Evolutionary conservation across 2,113 vertebrate species (phyloP).

Genomic region (Callospermophilus lateralis): DNA sequence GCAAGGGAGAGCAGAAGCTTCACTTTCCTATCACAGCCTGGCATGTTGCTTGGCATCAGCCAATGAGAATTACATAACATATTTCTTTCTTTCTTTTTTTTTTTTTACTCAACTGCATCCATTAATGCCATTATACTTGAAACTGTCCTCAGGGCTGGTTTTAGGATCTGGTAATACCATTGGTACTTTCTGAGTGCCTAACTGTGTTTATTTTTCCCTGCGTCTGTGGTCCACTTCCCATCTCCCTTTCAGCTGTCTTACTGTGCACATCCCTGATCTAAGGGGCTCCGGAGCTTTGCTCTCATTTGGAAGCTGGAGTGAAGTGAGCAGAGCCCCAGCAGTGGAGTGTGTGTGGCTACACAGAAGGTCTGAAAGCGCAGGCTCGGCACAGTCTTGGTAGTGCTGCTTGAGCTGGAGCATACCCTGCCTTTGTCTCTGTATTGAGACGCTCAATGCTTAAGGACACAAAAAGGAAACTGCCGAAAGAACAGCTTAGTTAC

Average conservation of each 20-base stretch:
- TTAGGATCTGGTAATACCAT: background rate
- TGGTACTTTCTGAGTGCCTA: background rate
- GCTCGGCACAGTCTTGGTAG: background rate
- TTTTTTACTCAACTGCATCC: background rate
- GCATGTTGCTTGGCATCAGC: background rate
- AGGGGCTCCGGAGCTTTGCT: background rate
- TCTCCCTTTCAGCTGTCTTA: no score
- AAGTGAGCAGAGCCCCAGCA: fast-evolving
- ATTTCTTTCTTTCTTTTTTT: background rate
- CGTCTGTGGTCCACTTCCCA: no score
- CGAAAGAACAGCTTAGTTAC: background rate
- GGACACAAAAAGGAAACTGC: background rate
- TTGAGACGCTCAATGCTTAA: background rate
- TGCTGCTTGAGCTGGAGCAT: background rate
- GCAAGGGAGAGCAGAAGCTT: fast-evolving
- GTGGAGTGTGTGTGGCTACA: fast-evolving
- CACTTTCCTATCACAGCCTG: background rate
- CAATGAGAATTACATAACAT: fast-evolving
- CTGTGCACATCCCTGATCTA: fast-evolving
- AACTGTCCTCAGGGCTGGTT: background rate
- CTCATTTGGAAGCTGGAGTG: background rate
- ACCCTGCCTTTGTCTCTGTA: background rate
- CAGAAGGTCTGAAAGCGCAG: fast-evolving
- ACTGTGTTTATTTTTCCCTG: background rate
- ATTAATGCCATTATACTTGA: background rate